Percentiles rank a stretch among this genome's conserved stretches.
phyloP scores from a whole-genome alignment of 2,888 invertebrate species.

The Andrena bicolor region DNA sequence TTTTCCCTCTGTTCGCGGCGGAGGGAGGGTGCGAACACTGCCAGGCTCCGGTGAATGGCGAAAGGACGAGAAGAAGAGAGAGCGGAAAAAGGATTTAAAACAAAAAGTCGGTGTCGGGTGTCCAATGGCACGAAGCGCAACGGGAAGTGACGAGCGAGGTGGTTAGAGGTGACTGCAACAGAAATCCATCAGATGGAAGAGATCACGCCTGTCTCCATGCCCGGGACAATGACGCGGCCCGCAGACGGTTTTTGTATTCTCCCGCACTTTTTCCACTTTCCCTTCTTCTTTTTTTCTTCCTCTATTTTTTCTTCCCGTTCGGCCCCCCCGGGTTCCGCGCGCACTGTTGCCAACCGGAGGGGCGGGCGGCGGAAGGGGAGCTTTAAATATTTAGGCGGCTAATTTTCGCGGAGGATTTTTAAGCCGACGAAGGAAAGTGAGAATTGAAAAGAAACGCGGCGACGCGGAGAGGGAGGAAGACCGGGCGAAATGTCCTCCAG shows the following conservation, averaged over 20 bases:
- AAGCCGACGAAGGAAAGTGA: conserved; percentile 77
- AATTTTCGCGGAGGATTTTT: conserved; percentile 82
- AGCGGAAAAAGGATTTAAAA: conserved; percentile 60
- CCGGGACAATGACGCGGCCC: conserved; percentile 76
- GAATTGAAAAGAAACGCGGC: conserved; percentile 81
- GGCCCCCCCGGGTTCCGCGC: conserved; percentile 2
- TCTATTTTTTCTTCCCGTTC: conserved; percentile 15
- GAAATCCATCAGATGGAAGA: conserved; percentile 81
- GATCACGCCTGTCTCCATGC: conserved; percentile 77
- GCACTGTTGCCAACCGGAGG: conserved; percentile 1
- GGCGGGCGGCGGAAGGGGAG: conserved; percentile 52
- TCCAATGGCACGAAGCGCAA: conserved; percentile 74
- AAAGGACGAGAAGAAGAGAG: conserved; percentile 10
- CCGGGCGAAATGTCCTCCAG: conserved; percentile 82
- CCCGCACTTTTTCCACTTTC: conserved; percentile 43
- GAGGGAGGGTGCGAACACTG: conserved; percentile 56
- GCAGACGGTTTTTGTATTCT: conserved; percentile 79
- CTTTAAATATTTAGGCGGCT: conserved; percentile 83
- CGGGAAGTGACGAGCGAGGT: conserved; percentile 71
- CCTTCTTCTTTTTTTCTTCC: conserved; percentile 8
- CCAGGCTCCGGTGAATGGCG: conserved; percentile 50
- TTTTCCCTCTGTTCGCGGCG: conserved; percentile 18
- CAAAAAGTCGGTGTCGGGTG: conserved; percentile 71
- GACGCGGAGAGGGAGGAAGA: conserved; percentile 65
- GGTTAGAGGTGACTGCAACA: conserved; percentile 70